A percentile compares a stretch with the other conserved stretches of the same genome.
These are phyloP conservation scores for Pseudachorutes palmiensis DNA, from an alignment of 1,140 invertebrate species.

Conservation along the genomic window DNA sequence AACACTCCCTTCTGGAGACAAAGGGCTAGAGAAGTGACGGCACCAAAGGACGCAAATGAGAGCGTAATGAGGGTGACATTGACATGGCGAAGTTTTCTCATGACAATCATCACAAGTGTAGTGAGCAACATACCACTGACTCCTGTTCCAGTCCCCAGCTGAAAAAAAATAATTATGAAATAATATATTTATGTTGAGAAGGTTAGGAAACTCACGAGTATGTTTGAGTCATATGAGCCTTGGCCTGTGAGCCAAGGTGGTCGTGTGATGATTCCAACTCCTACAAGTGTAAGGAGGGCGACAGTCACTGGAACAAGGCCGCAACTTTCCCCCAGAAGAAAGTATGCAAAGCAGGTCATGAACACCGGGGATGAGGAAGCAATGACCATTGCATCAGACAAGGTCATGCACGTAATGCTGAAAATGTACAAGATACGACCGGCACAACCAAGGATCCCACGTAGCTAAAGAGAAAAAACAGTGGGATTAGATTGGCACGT, in stretches of 20 bases:
- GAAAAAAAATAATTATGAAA: neutral
- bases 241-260: slow-evolving; percentile 40
- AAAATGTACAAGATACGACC: slow-evolving; percentile 13
- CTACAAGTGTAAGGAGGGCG: slow-evolving; percentile 69
- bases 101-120: slow-evolving; percentile 16
- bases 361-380: slow-evolving; percentile 57
- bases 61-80: slow-evolving; percentile 21
- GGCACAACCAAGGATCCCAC: slow-evolving; percentile 10
- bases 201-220: slow-evolving; percentile 21
- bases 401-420: neutral
- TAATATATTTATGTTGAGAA: neutral
- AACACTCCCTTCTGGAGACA: slow-evolving; percentile 14
- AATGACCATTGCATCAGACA: slow-evolving; percentile 15
- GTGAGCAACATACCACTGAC: slow-evolving; percentile 19
- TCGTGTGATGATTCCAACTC: slow-evolving; percentile 73
- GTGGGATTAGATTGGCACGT: neutral
- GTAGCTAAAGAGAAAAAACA: slow-evolving; percentile 13
- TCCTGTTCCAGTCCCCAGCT: slow-evolving; percentile 20
- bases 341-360: slow-evolving; percentile 75
- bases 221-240: slow-evolving; percentile 20
- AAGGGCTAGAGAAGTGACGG: neutral
- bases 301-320: slow-evolving; percentile 73
- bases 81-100: slow-evolving; percentile 24
- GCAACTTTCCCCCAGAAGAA: slow-evolving; percentile 81
- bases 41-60: slow-evolving; percentile 23